Percentiles rank a stretch among this genome's conserved stretches.
Conservation (phyloP, 1,140 invertebrate species). For the Caenorhabditis inopinata region DNA sequence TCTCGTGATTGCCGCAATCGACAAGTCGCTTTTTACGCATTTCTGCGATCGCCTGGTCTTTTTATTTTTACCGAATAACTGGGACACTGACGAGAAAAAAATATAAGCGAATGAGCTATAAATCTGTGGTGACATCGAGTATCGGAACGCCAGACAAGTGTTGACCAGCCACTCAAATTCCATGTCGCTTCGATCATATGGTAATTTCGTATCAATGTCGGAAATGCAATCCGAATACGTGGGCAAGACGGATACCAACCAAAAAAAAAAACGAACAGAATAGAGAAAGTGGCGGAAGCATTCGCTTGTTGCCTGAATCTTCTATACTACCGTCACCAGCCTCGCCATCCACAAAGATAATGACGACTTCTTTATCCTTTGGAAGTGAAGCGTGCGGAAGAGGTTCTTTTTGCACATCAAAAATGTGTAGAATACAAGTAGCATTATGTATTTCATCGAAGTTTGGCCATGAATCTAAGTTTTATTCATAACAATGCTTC, state of each 20-base stretch:
- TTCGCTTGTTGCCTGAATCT: conserved; percentile 13
- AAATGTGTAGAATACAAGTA: no score
- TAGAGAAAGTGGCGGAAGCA: conserved; percentile 18
- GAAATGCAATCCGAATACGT: conserved; percentile 9
- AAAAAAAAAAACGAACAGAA: neutral
- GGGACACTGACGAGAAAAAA: neutral
- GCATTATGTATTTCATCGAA: no score
- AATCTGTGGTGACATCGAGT: neutral
- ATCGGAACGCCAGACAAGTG: no score
- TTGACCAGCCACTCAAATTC: conserved; percentile 23
- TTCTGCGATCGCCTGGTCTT: conserved; percentile 1
- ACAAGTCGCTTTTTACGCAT: conserved; percentile 14
- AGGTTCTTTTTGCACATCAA: no score
- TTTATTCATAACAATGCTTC: no score
- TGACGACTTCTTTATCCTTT: neutral
- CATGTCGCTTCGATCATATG: conserved; percentile 20
- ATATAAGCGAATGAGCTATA: neutral
- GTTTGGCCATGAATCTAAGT: no score
- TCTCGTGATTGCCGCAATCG: conserved; percentile 22
- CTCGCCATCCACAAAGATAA: neutral
- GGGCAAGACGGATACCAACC: no score
- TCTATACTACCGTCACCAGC: conserved; percentile 13
- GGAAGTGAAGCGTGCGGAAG: conserved; percentile 12
- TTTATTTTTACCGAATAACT: neutral
- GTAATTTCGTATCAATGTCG: conserved; percentile 34